Evolutionary conservation across 2,113 vertebrate genomes (phyloP).

Genomic region (Pygoscelis antarcticus): DNA sequence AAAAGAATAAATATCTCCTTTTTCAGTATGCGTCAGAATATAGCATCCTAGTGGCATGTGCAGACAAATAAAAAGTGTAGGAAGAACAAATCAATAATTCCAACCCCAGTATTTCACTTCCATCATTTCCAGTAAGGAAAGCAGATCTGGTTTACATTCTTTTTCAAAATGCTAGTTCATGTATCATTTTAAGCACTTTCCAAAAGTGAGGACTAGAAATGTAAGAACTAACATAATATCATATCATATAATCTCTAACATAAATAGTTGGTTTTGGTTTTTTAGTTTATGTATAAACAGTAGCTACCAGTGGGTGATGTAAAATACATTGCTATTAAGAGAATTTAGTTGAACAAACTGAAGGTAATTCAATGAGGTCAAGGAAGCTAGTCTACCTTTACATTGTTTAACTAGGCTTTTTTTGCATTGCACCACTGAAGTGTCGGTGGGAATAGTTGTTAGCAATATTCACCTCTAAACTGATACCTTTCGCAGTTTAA

Average conservation of each 20-base stretch:
- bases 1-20: not conserved
- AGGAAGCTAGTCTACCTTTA: not conserved
- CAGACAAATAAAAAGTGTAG: not conserved
- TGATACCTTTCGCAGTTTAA: not conserved
- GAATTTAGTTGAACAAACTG: not conserved
- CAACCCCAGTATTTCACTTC: not conserved
- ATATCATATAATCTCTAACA: not conserved
- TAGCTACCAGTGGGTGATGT: not conserved
- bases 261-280: not conserved
- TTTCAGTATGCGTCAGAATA: not conserved
- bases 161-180: not conserved
- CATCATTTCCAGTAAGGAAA: not conserved
- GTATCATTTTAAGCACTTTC: not conserved
- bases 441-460: not conserved
- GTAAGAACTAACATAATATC: not conserved
- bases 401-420: not conserved
- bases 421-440: not conserved
- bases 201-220: not conserved
- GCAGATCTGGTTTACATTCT: not conserved
- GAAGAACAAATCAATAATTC: not conserved
- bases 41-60: not conserved
- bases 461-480: not conserved
- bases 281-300: not conserved
- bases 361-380: not conserved
- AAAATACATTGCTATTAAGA: not conserved